phyloP scores from a whole-genome alignment of 2,797 vertebrate species.

The Acanthurus leucopareius region DNA sequence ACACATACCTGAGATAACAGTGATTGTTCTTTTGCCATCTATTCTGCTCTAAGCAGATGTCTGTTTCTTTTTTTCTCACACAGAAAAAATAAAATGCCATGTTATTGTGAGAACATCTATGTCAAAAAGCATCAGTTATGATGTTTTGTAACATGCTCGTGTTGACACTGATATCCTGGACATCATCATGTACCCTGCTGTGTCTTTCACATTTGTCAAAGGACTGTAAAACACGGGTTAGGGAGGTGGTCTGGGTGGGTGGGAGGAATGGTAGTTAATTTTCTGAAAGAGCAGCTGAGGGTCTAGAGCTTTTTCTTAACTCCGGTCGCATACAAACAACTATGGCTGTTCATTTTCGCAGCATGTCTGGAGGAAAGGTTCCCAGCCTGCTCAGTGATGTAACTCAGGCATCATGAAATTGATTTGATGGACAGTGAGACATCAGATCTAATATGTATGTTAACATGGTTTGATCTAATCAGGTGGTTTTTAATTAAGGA shows the following conservation, averaged over 20 bases:
- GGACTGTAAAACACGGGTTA: not conserved
- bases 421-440: not conserved
- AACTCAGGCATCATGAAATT: not conserved
- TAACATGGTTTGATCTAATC: not conserved
- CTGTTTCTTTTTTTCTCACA: slow-evolving; percentile 6
- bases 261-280: not conserved
- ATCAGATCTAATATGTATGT: not conserved
- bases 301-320: not conserved
- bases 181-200: not conserved
- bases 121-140: slow-evolving; percentile 41
- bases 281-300: not conserved
- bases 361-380: not conserved
- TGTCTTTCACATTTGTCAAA: not conserved
- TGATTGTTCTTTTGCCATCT: slow-evolving; percentile 50
- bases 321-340: not conserved
- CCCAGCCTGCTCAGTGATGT: not conserved
- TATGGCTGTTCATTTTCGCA: not conserved
- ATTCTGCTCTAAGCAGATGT: slow-evolving; percentile 24
- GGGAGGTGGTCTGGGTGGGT: no score
- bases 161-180: slow-evolving; percentile 7
- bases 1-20: slow-evolving; percentile 40
- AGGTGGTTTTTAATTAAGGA: not conserved
- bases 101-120: slow-evolving; percentile 25
- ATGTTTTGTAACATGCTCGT: slow-evolving; percentile 48
- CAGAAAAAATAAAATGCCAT: not conserved